Conservation (phyloP, 2,113 vertebrate genomes). For the Bos indicus region DNA sequence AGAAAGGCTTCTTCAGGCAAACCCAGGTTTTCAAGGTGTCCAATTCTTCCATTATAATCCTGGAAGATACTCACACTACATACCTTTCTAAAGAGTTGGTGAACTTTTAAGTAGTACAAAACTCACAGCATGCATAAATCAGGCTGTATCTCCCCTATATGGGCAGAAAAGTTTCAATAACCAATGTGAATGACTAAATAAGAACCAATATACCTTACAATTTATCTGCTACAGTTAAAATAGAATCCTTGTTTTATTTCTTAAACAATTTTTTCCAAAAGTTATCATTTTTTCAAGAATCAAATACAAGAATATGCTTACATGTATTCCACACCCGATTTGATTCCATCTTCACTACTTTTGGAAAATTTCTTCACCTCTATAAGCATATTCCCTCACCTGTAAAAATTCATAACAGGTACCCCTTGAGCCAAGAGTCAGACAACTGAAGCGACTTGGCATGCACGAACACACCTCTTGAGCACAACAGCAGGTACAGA, state of each 20-base stretch:
- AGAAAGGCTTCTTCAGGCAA: neutral
- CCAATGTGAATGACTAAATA: neutral
- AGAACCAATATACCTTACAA: conserved; percentile 4
- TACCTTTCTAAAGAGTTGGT: neutral
- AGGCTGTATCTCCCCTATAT: conserved; percentile 2
- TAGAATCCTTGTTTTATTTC: neutral
- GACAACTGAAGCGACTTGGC: neutral
- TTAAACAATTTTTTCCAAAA: neutral
- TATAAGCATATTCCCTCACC: neutral
- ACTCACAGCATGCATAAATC: neutral
- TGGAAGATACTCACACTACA: neutral
- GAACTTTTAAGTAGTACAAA: neutral
- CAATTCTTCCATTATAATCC: neutral
- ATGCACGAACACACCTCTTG: fast-evolving
- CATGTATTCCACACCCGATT: neutral
- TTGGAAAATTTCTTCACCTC: neutral
- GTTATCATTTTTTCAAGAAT: neutral
- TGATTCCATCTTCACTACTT: neutral
- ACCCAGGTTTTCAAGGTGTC: neutral
- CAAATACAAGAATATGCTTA: neutral
- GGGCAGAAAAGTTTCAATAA: neutral
- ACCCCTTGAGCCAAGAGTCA: neutral
- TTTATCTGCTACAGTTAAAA: neutral
- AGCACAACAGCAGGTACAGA: neutral
- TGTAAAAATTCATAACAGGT: neutral